These are phyloP conservation scores for Phenacoccus solenopsis DNA, from an alignment of 1,140 invertebrate genomes.

Conservation along the genomic window DNA sequence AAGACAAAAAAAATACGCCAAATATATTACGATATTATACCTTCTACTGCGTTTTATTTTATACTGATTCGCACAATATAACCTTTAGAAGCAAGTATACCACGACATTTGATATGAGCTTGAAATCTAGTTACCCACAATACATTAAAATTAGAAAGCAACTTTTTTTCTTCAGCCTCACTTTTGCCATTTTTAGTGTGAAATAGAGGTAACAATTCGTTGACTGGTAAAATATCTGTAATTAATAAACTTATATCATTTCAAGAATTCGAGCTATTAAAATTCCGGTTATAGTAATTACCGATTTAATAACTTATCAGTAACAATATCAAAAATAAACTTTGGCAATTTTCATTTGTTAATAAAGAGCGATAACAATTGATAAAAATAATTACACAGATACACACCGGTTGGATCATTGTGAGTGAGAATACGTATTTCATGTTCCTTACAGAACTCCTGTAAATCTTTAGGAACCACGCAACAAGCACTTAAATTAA, in stretches of 20 bases:
- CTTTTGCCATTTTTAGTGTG: slow-evolving; percentile 22
- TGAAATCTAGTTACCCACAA: slow-evolving; percentile 71
- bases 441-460: slow-evolving; percentile 75
- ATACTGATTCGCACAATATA: slow-evolving; percentile 42
- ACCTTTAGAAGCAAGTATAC: slow-evolving; percentile 76
- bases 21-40: too few relatives aligned
- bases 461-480: slow-evolving; percentile 83
- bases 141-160: slow-evolving; percentile 27
- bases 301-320: neutral
- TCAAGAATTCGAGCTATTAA: too few relatives aligned
- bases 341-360: too few relatives aligned
- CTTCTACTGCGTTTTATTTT: too few relatives aligned
- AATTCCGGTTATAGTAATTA: too few relatives aligned
- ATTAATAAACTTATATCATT: slow-evolving; percentile 24
- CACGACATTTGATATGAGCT: slow-evolving; percentile 75
- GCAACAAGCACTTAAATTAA: slow-evolving; percentile 90
- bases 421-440: slow-evolving; percentile 88
- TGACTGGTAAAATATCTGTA: slow-evolving; percentile 47
- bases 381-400: neutral
- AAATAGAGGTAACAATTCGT: slow-evolving; percentile 39
- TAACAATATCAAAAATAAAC: neutral
- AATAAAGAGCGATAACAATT: neutral
- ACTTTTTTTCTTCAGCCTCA: neutral
- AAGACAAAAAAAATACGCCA: too few relatives aligned
- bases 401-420: slow-evolving; percentile 73